Conservation (phyloP, 2,797 vertebrate genomes). For the Avahi laniger region DNA sequence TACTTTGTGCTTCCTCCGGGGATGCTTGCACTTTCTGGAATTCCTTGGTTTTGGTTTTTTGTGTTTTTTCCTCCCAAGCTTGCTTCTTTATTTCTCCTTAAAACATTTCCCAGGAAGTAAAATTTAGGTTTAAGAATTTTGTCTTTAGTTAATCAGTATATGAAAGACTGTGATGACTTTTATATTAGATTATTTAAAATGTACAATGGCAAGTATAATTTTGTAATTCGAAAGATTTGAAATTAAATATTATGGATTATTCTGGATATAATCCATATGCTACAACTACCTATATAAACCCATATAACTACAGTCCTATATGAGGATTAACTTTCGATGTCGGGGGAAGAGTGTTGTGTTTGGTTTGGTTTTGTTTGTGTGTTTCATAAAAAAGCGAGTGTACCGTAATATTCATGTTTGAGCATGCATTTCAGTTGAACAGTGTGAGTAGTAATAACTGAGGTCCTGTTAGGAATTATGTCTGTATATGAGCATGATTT, state of each 20-base stretch:
- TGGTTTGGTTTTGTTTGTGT: constrained; percentile 15
- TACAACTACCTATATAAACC: background rate
- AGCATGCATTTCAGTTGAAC: background rate
- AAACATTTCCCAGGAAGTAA: constrained; percentile 48
- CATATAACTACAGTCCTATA: background rate
- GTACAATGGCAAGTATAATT: constrained; percentile 50
- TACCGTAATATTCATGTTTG: background rate
- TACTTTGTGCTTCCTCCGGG: constrained; percentile 40
- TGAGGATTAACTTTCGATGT: background rate
- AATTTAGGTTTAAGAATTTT: constrained; percentile 51
- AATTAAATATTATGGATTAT: constrained; percentile 25
- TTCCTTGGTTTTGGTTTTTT: constrained; percentile 58
- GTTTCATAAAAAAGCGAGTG: background rate
- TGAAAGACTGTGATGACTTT: constrained; percentile 27
- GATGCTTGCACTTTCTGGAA: constrained; percentile 60
- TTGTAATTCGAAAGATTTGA: constrained; percentile 32
- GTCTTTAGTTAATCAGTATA: background rate
- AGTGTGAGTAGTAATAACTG: background rate
- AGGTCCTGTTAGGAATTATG: background rate
- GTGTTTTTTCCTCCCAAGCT: constrained; percentile 29
- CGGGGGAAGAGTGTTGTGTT: background rate
- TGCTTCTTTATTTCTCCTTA: constrained; percentile 53
- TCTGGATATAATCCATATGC: background rate
- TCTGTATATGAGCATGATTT: constrained; percentile 24
- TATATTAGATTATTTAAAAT: constrained; percentile 36